These are phyloP conservation scores for Platyscapa corneri DNA, from an alignment of 1,140 invertebrate species.

Conservation along the genomic window DNA sequence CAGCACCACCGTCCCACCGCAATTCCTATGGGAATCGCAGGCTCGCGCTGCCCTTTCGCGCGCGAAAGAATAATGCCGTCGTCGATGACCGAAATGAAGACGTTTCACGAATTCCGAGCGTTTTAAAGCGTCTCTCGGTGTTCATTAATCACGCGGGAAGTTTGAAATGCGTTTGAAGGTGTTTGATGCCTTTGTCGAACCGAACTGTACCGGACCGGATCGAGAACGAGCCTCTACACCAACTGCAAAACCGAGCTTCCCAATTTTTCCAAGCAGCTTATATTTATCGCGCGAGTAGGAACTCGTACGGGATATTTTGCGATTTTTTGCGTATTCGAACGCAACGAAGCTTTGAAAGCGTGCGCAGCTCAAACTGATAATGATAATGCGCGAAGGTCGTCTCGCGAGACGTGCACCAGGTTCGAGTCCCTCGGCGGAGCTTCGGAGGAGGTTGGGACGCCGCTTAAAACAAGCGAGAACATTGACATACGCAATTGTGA, in stretches of 20 bases:
- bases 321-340: not conserved
- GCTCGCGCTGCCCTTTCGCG: too few species aligned
- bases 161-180: not conserved
- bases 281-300: not conserved
- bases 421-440: too few species aligned
- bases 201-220: too few species aligned
- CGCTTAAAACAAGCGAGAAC: slow-evolving; percentile 16
- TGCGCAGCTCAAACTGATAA: not conserved
- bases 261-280: too few species aligned
- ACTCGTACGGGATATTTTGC: slow-evolving; percentile 12
- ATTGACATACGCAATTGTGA: not conserved
- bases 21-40: too few species aligned
- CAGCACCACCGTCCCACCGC: too few species aligned
- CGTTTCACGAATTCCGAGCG: not conserved
- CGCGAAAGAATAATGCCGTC: too few species aligned
- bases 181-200: not conserved
- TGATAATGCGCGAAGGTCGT: slow-evolving; percentile 8
- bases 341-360: slow-evolving; percentile 18
- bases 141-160: too few species aligned
- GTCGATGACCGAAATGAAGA: not conserved
- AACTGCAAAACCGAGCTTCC: too few species aligned
- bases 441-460: too few species aligned
- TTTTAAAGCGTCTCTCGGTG: too few species aligned
- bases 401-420: not conserved
- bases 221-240: too few species aligned